phyloP scores from a whole-genome alignment of 2,797 vertebrate species.

The Cottoperca gobio region DNA sequence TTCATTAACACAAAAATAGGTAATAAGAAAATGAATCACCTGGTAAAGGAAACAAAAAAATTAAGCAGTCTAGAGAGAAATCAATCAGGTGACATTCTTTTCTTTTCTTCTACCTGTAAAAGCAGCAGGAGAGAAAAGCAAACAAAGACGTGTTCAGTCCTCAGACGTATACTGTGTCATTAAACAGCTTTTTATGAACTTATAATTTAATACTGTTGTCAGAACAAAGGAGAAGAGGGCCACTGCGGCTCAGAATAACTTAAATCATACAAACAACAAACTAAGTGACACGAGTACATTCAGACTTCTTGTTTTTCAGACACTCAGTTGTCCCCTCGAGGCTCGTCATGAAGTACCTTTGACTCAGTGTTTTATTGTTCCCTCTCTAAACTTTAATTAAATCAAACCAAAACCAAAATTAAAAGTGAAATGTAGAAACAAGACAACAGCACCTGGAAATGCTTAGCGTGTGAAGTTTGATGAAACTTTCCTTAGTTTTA shows the following conservation, averaged over 20 bases:
- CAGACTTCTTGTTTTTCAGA: slow-evolving; percentile 35
- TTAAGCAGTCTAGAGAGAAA: background rate
- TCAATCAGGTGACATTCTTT: slow-evolving; percentile 20
- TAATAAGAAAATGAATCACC: slow-evolving; percentile 11
- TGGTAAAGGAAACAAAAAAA: slow-evolving; percentile 15
- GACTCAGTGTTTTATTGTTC: slow-evolving; percentile 31
- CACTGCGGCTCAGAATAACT: slow-evolving; percentile 45
- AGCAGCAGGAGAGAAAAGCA: slow-evolving; percentile 21
- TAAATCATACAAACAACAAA: slow-evolving; percentile 47
- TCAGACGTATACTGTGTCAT: slow-evolving; percentile 46
- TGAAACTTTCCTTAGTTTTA: slow-evolving; percentile 18
- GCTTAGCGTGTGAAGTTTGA: slow-evolving; percentile 21
- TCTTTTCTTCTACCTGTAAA: slow-evolving; percentile 23
- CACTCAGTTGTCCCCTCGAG: slow-evolving; percentile 43
- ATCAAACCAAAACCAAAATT: slow-evolving; percentile 55
- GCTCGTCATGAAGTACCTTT: slow-evolving; percentile 41
- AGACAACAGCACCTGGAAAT: slow-evolving; percentile 15
- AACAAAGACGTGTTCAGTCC: slow-evolving; percentile 37
- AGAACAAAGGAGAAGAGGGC: slow-evolving; percentile 47
- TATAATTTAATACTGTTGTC: slow-evolving; percentile 54
- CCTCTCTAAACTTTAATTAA: slow-evolving; percentile 41
- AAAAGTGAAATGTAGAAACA: slow-evolving; percentile 44
- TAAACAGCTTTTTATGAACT: slow-evolving; percentile 63
- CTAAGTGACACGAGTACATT: slow-evolving; percentile 32
- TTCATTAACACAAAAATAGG: slow-evolving; percentile 17